Evolutionary conservation across 1,140 invertebrate genomes (phyloP).

Genomic region (Dreissena rostriformis): DNA sequence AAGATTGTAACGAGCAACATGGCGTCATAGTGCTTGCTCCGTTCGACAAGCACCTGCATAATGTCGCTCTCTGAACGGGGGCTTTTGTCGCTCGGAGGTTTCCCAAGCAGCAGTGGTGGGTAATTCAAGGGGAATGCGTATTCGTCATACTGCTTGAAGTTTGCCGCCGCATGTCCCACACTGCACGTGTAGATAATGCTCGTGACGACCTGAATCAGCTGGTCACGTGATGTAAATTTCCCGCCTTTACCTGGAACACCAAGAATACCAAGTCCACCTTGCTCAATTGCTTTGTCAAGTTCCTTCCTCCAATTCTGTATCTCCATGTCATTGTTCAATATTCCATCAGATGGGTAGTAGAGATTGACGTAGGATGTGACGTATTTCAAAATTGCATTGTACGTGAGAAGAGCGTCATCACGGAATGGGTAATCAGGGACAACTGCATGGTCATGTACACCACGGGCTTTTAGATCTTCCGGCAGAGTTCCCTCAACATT

Average conservation of each 20-base stretch:
- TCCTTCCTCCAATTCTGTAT: conserved; percentile 31
- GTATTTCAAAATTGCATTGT: conserved; percentile 77
- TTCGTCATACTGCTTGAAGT: conserved; percentile 77
- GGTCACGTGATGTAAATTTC: conserved; percentile 66
- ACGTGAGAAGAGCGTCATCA: conserved; percentile 80
- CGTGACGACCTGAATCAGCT: conserved; percentile 76
- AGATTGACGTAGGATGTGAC: conserved; percentile 65
- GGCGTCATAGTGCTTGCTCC: conserved; percentile 76
- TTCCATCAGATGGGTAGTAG: conserved; percentile 48
- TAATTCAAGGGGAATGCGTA: conserved; percentile 82
- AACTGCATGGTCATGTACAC: conserved; percentile 70
- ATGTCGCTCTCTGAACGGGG: neutral
- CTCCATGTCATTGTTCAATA: neutral
- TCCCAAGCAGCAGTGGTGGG: conserved; percentile 75
- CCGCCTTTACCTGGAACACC: conserved; percentile 65
- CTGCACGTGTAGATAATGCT: conserved; percentile 80
- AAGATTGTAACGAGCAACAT: conserved; percentile 82
- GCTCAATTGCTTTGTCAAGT: neutral
- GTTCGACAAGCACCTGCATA: neutral
- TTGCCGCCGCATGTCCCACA: conserved; percentile 80
- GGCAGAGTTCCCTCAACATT: conserved; percentile 54
- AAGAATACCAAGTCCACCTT: conserved; percentile 14
- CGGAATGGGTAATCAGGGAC: conserved; percentile 81
- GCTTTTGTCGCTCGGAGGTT: conserved; percentile 79
- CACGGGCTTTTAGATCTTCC: conserved; percentile 59